These are phyloP conservation scores for Albula goreensis DNA, from an alignment of 2,113 vertebrate species.

Conservation along the genomic window DNA sequence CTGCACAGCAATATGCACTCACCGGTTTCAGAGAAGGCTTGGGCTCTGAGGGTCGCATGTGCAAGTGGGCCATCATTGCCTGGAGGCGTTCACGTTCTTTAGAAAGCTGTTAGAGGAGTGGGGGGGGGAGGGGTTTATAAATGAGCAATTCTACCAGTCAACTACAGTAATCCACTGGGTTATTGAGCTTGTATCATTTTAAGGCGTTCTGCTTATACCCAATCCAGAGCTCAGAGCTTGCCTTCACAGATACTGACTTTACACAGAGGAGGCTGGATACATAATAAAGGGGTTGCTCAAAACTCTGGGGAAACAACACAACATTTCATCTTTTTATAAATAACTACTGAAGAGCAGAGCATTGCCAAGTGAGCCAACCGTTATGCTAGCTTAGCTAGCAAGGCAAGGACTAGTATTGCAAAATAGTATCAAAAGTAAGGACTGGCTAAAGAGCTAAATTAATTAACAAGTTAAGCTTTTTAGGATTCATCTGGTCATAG, in stretches of 20 bases:
- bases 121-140: conserved; percentile 62
- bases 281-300: conserved; percentile 62
- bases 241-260: not conserved
- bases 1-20: conserved; percentile 79
- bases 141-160: conserved; percentile 81
- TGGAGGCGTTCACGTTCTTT: conserved; percentile 91
- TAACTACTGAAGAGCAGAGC: conserved; percentile 63
- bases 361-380: too few species aligned
- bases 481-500: too few species aligned
- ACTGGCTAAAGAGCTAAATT: too few species aligned
- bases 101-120: conserved; percentile 79
- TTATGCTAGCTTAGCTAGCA: too few species aligned
- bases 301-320: conserved; percentile 93
- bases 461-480: too few species aligned
- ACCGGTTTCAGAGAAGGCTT: conserved; percentile 81
- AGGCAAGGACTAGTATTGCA: too few species aligned
- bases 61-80: conserved; percentile 96
- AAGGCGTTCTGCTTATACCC: conserved; percentile 78
- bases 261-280: not conserved
- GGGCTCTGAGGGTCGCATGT: conserved; percentile 83
- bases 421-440: too few species aligned
- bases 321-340: conserved; percentile 99
- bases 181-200: conserved; percentile 72
- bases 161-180: conserved; percentile 78
- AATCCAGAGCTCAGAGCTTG: conserved; percentile 52